These are phyloP conservation scores for Pseudomyrmex flavicornis DNA, from an alignment of 1,140 invertebrate species.

Conservation along the genomic window DNA sequence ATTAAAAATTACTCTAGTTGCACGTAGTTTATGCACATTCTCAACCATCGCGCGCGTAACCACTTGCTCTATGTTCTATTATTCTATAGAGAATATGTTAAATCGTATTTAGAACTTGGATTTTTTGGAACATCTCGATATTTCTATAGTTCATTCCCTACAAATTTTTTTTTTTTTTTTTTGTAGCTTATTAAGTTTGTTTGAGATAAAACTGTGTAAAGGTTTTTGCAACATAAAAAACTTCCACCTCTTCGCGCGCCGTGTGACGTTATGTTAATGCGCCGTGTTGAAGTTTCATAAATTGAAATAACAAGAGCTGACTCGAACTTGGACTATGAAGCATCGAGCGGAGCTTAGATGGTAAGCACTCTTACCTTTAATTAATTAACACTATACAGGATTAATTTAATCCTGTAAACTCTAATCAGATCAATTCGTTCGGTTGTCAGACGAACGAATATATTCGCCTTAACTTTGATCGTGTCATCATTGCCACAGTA, in stretches of 20 bases:
- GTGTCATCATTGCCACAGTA: not conserved
- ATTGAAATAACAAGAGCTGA: constrained; percentile 51
- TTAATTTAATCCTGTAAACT: constrained; percentile 58
- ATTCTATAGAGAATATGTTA: too few species aligned
- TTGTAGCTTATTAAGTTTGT: too few species aligned
- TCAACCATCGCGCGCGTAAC: not conserved
- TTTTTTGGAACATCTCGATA: too few species aligned
- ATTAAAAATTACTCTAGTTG: constrained; percentile 38
- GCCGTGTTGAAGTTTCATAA: constrained; percentile 26
- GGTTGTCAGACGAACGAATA: constrained; percentile 29
- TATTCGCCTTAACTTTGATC: constrained; percentile 26
- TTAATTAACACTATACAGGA: constrained; percentile 40
- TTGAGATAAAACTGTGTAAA: not conserved
- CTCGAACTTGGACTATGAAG: constrained; percentile 23
- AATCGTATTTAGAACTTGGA: too few species aligned
- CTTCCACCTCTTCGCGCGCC: not conserved
- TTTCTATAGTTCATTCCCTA: too few species aligned
- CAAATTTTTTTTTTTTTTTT: too few species aligned
- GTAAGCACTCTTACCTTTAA: constrained; percentile 28
- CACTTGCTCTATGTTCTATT: too few species aligned
- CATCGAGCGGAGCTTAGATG: constrained; percentile 42
- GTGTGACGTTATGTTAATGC: constrained; percentile 25
- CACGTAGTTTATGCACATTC: not conserved
- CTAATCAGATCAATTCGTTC: constrained; percentile 21
- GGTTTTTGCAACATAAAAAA: too few species aligned